These are phyloP conservation scores for Dreissena polymorpha DNA, from an alignment of 1,140 invertebrate species.

Conservation along the genomic window DNA sequence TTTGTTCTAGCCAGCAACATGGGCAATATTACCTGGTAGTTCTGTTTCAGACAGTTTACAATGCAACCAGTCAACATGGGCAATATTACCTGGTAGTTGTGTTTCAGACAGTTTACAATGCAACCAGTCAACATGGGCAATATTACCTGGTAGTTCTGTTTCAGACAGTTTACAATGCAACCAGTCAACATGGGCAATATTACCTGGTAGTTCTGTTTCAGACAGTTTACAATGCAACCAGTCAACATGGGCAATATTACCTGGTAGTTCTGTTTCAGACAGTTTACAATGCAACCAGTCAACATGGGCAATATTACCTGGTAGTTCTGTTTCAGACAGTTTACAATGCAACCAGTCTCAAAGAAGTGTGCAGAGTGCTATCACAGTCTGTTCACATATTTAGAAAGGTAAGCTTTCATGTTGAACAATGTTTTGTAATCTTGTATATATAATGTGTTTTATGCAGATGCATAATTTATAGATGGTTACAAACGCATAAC, in stretches of 20 bases:
- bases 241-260: slow-evolving; percentile 76
- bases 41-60: too few species aligned
- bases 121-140: slow-evolving; percentile 83
- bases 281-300: slow-evolving; percentile 84
- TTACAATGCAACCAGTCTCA: slow-evolving; percentile 84
- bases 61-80: too few species aligned
- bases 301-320: too few species aligned
- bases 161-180: too few species aligned
- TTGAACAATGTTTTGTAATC: neutral
- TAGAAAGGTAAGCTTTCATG: slow-evolving; percentile 78
- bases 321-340: slow-evolving; percentile 83
- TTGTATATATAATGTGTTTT: neutral
- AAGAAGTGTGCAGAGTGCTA: slow-evolving; percentile 83
- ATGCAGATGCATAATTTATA: neutral
- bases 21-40: too few species aligned
- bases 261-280: slow-evolving; percentile 80
- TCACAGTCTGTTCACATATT: slow-evolving; percentile 81
- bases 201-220: slow-evolving; percentile 79
- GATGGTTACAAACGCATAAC: too few species aligned
- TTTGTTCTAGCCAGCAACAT: too few species aligned
- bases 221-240: slow-evolving; percentile 85
- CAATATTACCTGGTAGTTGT: too few species aligned
- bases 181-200: too few species aligned
- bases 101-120: slow-evolving; percentile 84
- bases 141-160: too few species aligned